These are phyloP conservation scores for Boulengerochromis microlepis DNA, from an alignment of 2,113 vertebrate genomes.

Conservation along the genomic window DNA sequence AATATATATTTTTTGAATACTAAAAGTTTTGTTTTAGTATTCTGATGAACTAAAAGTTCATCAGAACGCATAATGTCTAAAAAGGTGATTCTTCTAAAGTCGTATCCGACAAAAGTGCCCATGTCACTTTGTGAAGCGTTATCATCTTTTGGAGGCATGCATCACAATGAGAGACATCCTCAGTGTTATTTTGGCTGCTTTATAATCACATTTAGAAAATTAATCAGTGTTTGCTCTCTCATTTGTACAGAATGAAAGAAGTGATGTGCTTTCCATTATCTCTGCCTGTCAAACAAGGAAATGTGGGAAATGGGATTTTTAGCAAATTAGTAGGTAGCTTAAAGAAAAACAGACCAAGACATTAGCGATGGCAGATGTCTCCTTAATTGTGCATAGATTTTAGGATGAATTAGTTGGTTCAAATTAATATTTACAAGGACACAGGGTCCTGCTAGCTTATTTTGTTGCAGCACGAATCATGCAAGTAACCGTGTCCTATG, in stretches of 20 bases:
- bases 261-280: slow-evolving; percentile 1
- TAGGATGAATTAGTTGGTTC: not conserved
- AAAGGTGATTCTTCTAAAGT: not conserved
- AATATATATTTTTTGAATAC: too few species aligned
- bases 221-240: slow-evolving; percentile 33
- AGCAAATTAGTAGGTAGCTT: slow-evolving; percentile 5
- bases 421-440: not conserved
- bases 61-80: not conserved
- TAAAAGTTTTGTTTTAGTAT: too few species aligned
- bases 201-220: slow-evolving; percentile 41
- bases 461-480: not conserved
- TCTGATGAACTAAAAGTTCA: not conserved
- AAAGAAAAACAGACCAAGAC: not conserved
- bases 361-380: not conserved
- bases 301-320: slow-evolving; percentile 26
- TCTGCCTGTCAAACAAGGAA: slow-evolving; percentile 17
- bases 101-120: not conserved
- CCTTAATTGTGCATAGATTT: not conserved
- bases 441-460: not conserved
- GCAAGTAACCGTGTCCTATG: not conserved
- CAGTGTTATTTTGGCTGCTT: slow-evolving; percentile 9
- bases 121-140: not conserved
- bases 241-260: slow-evolving; percentile 4
- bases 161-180: slow-evolving; percentile 9
- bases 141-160: not conserved